These are phyloP conservation scores for Endomychus coccineus DNA, from an alignment of 2,888 invertebrate species.

Conservation along the genomic window DNA sequence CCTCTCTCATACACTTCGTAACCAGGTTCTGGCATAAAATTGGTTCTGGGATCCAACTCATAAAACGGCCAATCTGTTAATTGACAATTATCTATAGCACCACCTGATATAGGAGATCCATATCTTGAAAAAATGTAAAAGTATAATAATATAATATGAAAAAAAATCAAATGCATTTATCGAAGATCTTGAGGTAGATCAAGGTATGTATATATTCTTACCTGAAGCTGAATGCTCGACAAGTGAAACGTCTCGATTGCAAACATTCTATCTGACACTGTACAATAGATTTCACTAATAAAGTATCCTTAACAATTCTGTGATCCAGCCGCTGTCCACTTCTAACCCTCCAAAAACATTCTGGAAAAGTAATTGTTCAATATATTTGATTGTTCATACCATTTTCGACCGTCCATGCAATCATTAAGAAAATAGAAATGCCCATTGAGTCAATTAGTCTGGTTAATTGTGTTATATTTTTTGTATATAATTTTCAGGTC, in stretches of 20 bases:
- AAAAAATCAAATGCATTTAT: background rate
- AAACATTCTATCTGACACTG: conserved; percentile 77
- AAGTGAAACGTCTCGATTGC: conserved; percentile 64
- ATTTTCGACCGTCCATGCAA: no score
- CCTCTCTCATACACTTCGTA: conserved; percentile 75
- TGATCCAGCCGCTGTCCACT: conserved; percentile 64
- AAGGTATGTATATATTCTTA: conserved; percentile 33
- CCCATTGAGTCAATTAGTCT: no score
- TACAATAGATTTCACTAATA: conserved; percentile 62
- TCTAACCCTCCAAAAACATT: conserved; percentile 77
- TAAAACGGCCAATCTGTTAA: conserved; percentile 65
- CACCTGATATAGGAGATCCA: conserved; percentile 57
- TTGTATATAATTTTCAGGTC: no score
- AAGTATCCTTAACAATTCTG: conserved; percentile 55
- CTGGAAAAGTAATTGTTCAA: conserved; percentile 43
- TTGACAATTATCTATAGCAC: conserved; percentile 66
- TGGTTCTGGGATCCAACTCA: conserved; percentile 54
- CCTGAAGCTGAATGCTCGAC: conserved; percentile 73
- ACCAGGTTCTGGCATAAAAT: conserved; percentile 54
- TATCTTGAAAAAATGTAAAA: conserved; percentile 46
- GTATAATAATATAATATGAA: background rate
- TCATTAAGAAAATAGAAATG: no score
- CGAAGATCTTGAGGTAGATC: background rate
- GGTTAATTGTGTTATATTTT: no score
- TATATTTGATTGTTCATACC: no score